These are phyloP conservation scores for Notolabrus celidotus DNA, from an alignment of 2,797 vertebrate species.

Conservation along the genomic window DNA sequence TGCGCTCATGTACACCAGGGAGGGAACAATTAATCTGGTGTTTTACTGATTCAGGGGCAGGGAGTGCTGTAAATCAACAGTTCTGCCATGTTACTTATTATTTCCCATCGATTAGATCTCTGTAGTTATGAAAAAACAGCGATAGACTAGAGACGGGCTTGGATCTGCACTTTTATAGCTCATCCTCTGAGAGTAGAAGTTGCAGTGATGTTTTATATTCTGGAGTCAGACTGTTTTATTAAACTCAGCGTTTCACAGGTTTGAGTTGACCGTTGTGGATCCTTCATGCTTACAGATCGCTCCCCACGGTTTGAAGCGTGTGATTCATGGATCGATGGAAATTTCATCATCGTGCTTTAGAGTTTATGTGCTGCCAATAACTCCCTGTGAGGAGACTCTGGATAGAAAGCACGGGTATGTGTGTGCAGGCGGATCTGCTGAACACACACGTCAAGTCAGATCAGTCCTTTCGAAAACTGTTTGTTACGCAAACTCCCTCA, in stretches of 20 bases:
- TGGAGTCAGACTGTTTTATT: background rate
- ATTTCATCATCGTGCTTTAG: no score
- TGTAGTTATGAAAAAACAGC: background rate
- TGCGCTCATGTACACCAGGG: conserved; percentile 12
- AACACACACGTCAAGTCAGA: background rate
- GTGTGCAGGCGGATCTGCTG: background rate
- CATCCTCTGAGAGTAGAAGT: background rate
- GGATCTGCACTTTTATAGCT: background rate
- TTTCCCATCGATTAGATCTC: background rate
- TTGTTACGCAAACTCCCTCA: no score
- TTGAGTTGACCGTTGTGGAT: no score
- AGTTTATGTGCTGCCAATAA: no score
- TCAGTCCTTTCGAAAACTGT: no score
- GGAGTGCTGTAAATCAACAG: conserved; percentile 25
- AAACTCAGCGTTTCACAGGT: background rate
- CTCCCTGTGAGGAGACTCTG: no score
- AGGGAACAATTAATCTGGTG: conserved; percentile 26
- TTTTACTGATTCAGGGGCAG: conserved; percentile 13
- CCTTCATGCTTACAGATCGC: no score
- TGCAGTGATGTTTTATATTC: background rate
- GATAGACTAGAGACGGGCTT: background rate
- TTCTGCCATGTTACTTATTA: conserved; percentile 4
- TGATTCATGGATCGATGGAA: no score
- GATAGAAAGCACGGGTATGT: no score
- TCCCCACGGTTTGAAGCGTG: no score